Conservation (phyloP, 1,140 invertebrate genomes). For the Drosophila subobscura region DNA sequence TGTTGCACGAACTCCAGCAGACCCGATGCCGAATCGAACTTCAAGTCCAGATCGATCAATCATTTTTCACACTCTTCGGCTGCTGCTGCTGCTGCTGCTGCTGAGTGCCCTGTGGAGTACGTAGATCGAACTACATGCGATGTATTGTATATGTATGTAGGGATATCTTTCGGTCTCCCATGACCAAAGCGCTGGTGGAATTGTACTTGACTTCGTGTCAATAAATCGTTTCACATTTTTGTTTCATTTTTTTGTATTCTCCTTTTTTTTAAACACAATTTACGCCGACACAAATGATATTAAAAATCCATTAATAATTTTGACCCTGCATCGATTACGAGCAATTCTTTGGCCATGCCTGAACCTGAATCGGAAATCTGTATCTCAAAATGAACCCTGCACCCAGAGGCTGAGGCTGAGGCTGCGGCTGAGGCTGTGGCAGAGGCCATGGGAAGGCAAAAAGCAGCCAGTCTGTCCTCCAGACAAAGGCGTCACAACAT, state of each 20-base stretch:
- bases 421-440: slow-evolving; percentile 14
- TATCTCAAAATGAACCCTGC: slow-evolving; percentile 2
- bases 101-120: slow-evolving; percentile 35
- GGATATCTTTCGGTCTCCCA: slow-evolving; percentile 9
- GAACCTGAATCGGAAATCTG: slow-evolving; percentile 6
- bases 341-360: slow-evolving; percentile 33
- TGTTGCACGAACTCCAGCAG: slow-evolving; percentile 48
- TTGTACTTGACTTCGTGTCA: slow-evolving; percentile 79
- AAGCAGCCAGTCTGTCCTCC: background rate
- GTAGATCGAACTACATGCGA: slow-evolving; percentile 25
- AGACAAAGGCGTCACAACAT: slow-evolving; percentile 75
- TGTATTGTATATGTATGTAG: background rate
- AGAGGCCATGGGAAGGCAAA: slow-evolving; percentile 57
- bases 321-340: slow-evolving; percentile 63
- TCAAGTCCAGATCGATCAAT: slow-evolving; percentile 66
- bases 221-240: slow-evolving; percentile 75
- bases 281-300: slow-evolving; percentile 79
- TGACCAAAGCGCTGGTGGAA: slow-evolving; percentile 14
- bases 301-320: slow-evolving; percentile 82
- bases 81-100: slow-evolving; percentile 27
- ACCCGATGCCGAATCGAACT: slow-evolving; percentile 27
- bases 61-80: slow-evolving; percentile 73
- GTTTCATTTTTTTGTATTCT: slow-evolving; percentile 20
- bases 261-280: slow-evolving; percentile 66
- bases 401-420: background rate